Conservation (phyloP, 2,113 vertebrate genomes). For the Dasyornis broadbenti region DNA sequence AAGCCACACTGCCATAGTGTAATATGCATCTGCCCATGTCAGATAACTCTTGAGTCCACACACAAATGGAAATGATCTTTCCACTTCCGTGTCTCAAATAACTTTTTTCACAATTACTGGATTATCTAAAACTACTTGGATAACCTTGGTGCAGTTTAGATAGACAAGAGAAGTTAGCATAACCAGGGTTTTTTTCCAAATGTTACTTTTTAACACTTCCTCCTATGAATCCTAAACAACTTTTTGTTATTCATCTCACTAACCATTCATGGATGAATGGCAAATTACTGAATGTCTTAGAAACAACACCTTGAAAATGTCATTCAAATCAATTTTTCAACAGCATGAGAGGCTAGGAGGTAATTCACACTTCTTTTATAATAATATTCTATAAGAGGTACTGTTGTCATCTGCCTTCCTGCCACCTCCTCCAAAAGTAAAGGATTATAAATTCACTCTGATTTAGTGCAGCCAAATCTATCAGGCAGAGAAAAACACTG, state of each 20-base stretch:
- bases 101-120: constrained; percentile 16
- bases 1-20: not conserved
- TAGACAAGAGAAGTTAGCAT: constrained; percentile 36
- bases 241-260: constrained; percentile 60
- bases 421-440: constrained; percentile 33
- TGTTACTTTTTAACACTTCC: constrained; percentile 58
- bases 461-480: constrained; percentile 20
- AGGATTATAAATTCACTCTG: constrained; percentile 42
- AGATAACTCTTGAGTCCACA: not conserved
- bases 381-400: constrained; percentile 60
- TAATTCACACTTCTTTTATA: constrained; percentile 64
- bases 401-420: constrained; percentile 50
- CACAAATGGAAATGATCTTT: constrained; percentile 20
- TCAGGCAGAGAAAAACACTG: constrained; percentile 26
- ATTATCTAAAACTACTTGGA: constrained; percentile 53
- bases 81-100: not conserved
- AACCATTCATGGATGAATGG: constrained; percentile 25
- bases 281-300: constrained; percentile 41
- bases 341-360: constrained; percentile 40
- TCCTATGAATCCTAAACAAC: constrained; percentile 43
- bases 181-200: constrained; percentile 23
- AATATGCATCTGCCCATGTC: not conserved
- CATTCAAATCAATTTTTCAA: constrained; percentile 48
- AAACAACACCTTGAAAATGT: constrained; percentile 50
- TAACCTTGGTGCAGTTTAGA: constrained; percentile 36